Evolutionary conservation across 2,888 invertebrate species (phyloP).

Genomic region (Marasmarcha lunaedactyla): DNA sequence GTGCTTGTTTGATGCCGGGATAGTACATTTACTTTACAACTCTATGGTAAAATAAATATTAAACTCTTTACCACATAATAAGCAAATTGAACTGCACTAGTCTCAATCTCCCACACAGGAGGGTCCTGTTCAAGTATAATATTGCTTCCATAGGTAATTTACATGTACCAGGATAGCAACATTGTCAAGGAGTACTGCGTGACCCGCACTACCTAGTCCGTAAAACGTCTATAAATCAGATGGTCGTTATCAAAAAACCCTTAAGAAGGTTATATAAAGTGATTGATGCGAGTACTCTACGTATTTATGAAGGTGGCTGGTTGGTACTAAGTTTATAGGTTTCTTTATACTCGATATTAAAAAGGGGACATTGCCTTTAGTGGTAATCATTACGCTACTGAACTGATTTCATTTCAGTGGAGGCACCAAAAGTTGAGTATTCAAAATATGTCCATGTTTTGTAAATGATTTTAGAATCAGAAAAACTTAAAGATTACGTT

Average conservation of each 20-base stretch:
- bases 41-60: too few species aligned
- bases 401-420: neutral
- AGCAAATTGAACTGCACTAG: too few species aligned
- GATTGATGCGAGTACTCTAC: neutral
- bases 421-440: neutral
- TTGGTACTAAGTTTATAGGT: neutral
- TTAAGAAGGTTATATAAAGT: neutral
- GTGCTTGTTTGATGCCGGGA: too few species aligned
- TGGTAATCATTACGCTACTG: too few species aligned
- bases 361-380: too few species aligned
- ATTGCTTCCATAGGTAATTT: neutral
- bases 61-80: too few species aligned
- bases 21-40: too few species aligned
- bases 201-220: slow-evolving; percentile 5
- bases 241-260: slow-evolving; percentile 6
- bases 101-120: too few species aligned
- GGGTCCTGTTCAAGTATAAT: too few species aligned
- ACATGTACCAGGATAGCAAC: neutral
- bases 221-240: slow-evolving; percentile 19
- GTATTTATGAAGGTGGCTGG: neutral
- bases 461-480: too few species aligned
- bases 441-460: too few species aligned
- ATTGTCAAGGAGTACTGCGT: neutral
- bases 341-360: neutral
- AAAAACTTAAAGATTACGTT: too few species aligned